A percentile compares a stretch with the other conserved stretches of the same genome.
Evolutionary conservation across 1,140 invertebrate genomes (phyloP).

Genomic region (Pentalonia nigronervosa): DNA sequence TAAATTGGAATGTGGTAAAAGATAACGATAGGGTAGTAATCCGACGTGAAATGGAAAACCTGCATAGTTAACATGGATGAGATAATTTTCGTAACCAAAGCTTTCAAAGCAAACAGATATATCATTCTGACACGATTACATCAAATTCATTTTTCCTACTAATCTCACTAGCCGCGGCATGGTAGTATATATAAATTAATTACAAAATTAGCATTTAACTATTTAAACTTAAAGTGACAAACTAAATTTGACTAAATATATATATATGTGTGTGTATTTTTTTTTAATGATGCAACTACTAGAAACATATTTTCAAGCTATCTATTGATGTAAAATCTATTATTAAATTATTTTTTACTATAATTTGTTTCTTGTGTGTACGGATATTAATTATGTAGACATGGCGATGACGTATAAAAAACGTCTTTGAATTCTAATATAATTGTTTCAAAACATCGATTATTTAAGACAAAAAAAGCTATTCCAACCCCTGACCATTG

Average conservation of each 20-base stretch:
- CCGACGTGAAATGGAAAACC: slow-evolving; percentile 10
- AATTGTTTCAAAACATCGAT: not conserved
- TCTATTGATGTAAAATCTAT: not conserved
- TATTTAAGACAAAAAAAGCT: not conserved
- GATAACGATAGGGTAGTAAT: slow-evolving; percentile 13
- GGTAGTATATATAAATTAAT: not conserved
- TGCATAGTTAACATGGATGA: slow-evolving; percentile 1
- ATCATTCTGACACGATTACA: not conserved
- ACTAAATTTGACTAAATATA: not conserved
- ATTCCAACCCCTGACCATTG: not conserved
- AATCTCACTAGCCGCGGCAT: not conserved
- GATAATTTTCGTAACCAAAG: slow-evolving; percentile 2
- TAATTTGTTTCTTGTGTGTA: not conserved
- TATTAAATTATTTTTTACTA: not conserved
- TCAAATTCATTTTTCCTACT: not conserved
- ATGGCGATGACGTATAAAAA: not conserved
- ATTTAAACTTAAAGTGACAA: not conserved
- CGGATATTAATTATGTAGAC: not conserved
- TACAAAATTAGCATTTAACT: not conserved
- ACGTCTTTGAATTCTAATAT: not conserved
- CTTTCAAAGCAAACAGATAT: not conserved
- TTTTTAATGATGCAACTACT: not conserved
- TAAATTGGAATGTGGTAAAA: slow-evolving; percentile 20
- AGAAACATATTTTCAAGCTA: not conserved
- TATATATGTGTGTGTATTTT: too few relatives aligned